phyloP scores from a whole-genome alignment of 2,113 vertebrate genomes.

The Glaucomys volans region DNA sequence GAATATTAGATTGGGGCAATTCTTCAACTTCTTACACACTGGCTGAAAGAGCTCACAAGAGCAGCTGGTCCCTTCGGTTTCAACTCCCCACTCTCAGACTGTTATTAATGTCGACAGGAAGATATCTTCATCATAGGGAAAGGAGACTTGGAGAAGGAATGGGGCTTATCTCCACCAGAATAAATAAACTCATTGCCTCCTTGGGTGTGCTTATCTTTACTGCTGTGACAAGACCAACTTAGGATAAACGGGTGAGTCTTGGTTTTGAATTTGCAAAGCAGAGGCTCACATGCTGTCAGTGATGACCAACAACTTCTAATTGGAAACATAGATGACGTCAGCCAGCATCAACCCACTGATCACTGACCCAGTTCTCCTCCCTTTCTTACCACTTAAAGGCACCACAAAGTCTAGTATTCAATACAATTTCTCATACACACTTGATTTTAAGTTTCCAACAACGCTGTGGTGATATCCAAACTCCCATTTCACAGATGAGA shows the following conservation, averaged over 20 bases:
- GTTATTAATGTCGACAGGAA: neutral
- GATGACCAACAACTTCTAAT: neutral
- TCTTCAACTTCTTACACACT: neutral
- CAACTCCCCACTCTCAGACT: neutral
- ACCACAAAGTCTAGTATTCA: neutral
- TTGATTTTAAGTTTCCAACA: slow-evolving; percentile 72
- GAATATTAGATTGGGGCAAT: neutral
- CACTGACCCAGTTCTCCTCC: neutral
- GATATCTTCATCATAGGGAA: neutral
- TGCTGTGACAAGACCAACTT: neutral
- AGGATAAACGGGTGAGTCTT: neutral
- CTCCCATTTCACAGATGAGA: neutral
- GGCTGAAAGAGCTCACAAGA: neutral
- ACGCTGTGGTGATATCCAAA: neutral
- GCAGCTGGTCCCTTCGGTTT: neutral
- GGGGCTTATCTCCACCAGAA: neutral
- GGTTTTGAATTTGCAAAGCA: slow-evolving; percentile 4
- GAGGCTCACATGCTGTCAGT: neutral
- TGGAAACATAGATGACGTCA: neutral
- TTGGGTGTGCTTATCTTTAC: neutral
- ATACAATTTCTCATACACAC: slow-evolving; percentile 7
- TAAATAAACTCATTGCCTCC: neutral
- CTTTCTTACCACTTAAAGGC: neutral
- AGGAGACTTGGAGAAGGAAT: neutral
- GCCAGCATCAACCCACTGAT: neutral